phyloP scores from a whole-genome alignment of 1,140 invertebrate species.

The Drosophila eugracilis region DNA sequence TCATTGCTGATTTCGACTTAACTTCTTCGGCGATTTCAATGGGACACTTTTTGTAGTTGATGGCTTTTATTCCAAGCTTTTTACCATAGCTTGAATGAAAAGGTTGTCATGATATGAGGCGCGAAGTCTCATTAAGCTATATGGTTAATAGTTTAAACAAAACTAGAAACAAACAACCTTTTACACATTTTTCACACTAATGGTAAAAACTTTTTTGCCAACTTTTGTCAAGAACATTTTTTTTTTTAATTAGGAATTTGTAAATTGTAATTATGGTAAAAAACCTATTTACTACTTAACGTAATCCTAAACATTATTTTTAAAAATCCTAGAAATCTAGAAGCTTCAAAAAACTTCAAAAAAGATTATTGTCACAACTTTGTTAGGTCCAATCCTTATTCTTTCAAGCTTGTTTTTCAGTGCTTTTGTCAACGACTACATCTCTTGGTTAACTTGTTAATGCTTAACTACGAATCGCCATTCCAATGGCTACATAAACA shows the following conservation, averaged over 20 bases:
- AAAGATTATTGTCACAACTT: too few relatives aligned
- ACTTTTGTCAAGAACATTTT: too few relatives aligned
- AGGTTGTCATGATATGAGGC: conserved; percentile 23
- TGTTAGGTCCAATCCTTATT: background rate
- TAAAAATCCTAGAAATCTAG: too few relatives aligned
- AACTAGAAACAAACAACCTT: too few relatives aligned
- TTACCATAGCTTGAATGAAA: background rate
- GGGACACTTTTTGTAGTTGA: conserved; percentile 8
- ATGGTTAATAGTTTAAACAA: too few relatives aligned
- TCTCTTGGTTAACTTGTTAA: conserved; percentile 29
- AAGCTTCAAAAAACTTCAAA: too few relatives aligned
- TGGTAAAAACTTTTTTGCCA: too few relatives aligned
- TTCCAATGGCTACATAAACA: conserved; percentile 36
- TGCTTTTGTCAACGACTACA: conserved; percentile 2
- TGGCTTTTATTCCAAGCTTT: conserved; percentile 18
- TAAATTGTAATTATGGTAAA: too few relatives aligned
- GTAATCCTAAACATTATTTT: too few relatives aligned
- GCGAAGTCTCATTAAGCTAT: background rate
- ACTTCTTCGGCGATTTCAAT: conserved; percentile 16
- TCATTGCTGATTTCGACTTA: conserved; percentile 6
- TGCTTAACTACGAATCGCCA: conserved; percentile 32
- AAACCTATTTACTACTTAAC: too few relatives aligned
- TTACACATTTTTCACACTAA: too few relatives aligned
- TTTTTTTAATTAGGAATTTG: too few relatives aligned
- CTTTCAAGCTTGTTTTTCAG: background rate